Evolutionary conservation across 92 coral and sea anemone species (phyloP).

Genomic region (Heliopora coerulea): DNA sequence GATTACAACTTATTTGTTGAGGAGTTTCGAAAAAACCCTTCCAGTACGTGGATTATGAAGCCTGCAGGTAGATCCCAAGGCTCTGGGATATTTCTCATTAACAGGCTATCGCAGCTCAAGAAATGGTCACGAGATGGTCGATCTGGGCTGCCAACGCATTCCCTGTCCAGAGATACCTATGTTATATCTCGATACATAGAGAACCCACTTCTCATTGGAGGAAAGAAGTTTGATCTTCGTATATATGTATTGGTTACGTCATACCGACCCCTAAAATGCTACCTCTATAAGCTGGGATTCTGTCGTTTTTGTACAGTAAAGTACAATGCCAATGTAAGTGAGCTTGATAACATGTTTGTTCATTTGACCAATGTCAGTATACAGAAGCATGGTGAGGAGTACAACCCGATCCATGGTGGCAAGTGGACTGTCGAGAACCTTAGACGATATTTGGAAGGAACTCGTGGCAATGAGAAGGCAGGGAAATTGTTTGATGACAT

Average conservation of each 20-base stretch:
- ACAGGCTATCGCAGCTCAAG: constrained; percentile 89
- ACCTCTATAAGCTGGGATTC: constrained; percentile 89
- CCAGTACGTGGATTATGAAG: constrained; percentile 99
- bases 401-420: constrained; percentile 95
- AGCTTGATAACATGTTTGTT: constrained; percentile 96
- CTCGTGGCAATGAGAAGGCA: constrained; percentile 96
- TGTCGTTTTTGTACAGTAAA: constrained; percentile 98
- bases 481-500: constrained; percentile 97
- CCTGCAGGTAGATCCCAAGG: constrained; percentile 94
- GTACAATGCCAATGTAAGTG: constrained; percentile 95
- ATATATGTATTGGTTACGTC: constrained; percentile 94
- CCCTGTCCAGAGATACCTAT: constrained; percentile 72
- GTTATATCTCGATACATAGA: constrained; percentile 95
- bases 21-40: constrained; percentile 91
- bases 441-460: constrained; percentile 89
- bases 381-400: constrained; percentile 98
- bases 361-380: constrained; percentile 97
- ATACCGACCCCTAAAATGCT: constrained; percentile 87
- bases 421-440: constrained; percentile 95
- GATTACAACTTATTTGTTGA: constrained; percentile 97
- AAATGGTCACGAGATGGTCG: constrained; percentile 96
- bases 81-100: constrained; percentile 95
- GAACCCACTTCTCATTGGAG: constrained; percentile 95
- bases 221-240: constrained; percentile 97
- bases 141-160: constrained; percentile 24